Evolutionary conservation across 2,113 vertebrate species (phyloP).

Genomic region (Clarias gariepinus): DNA sequence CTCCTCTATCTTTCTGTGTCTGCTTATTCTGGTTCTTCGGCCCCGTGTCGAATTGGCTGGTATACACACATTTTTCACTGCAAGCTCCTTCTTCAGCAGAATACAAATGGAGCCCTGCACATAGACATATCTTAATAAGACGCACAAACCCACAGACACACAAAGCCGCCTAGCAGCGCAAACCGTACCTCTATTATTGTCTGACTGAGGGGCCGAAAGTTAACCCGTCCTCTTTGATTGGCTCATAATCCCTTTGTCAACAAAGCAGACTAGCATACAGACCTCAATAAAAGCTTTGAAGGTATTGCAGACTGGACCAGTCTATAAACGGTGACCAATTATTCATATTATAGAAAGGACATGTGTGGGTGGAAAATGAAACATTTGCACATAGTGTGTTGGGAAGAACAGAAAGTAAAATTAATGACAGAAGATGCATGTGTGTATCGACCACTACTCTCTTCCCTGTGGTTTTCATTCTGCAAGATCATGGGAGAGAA

Average conservation of each 20-base stretch:
- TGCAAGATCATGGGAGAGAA: constrained; percentile 32
- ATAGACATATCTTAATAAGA: not conserved
- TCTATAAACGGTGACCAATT: constrained; percentile 13
- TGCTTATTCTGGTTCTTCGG: not conserved
- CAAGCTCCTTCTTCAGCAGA: constrained; percentile 23
- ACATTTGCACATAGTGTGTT: not conserved
- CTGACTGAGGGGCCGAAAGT: not conserved
- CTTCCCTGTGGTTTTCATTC: not conserved
- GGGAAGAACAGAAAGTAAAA: not conserved
- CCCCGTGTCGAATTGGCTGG: constrained; percentile 1
- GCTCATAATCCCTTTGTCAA: not conserved
- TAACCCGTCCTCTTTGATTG: not conserved
- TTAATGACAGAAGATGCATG: not conserved
- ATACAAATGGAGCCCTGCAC: constrained; percentile 29
- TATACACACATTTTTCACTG: constrained; percentile 23
- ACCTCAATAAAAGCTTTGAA: constrained; percentile 13
- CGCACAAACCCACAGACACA: constrained; percentile 2
- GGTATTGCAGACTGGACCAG: not conserved
- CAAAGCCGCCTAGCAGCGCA: not conserved
- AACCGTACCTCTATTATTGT: not conserved
- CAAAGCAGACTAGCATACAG: not conserved
- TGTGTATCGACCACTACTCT: not conserved
- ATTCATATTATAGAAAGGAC: constrained; percentile 21
- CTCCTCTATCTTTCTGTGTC: not conserved
- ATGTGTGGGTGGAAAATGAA: constrained; percentile 14